Percentiles rank a stretch among this genome's conserved stretches.
phyloP scores from a whole-genome alignment of 2,888 invertebrate genomes.

The Hetaerina titia region DNA sequence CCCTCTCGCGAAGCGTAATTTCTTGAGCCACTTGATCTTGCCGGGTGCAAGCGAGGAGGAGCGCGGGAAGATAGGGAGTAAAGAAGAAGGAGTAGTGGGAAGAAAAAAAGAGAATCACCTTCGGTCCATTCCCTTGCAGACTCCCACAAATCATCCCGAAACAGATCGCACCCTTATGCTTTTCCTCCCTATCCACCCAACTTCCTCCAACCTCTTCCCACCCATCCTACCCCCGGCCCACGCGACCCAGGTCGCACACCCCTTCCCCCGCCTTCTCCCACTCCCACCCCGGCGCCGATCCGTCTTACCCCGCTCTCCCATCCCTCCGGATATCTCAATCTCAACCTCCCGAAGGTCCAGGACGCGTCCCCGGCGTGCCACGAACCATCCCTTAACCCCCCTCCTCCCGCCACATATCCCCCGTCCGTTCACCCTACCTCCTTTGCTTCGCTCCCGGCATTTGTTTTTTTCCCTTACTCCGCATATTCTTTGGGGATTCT shows the following conservation, averaged over 20 bases:
- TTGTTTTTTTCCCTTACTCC: background rate
- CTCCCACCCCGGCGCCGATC: background rate
- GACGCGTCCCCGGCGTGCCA: background rate
- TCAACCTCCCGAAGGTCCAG: background rate
- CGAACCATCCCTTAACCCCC: background rate
- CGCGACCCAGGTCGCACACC: background rate
- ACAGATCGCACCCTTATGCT: background rate
- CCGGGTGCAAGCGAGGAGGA: background rate
- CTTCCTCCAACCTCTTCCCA: background rate
- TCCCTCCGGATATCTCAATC: background rate
- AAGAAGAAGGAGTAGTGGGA: background rate
- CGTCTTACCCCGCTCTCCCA: background rate
- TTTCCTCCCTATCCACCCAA: background rate
- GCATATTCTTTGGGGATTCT: background rate
- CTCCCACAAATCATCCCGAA: background rate
- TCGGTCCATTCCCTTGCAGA: slow-evolving; percentile 4
- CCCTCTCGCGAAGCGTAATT: background rate
- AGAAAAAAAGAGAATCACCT: background rate
- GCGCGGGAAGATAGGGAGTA: background rate
- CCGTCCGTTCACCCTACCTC: background rate
- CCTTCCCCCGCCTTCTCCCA: background rate
- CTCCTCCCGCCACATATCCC: background rate
- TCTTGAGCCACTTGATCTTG: background rate
- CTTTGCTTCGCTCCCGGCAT: background rate
- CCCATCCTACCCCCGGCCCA: background rate